Evolutionary conservation across 2,797 vertebrate genomes (phyloP).

Genomic region (Holocentrus rufus): DNA sequence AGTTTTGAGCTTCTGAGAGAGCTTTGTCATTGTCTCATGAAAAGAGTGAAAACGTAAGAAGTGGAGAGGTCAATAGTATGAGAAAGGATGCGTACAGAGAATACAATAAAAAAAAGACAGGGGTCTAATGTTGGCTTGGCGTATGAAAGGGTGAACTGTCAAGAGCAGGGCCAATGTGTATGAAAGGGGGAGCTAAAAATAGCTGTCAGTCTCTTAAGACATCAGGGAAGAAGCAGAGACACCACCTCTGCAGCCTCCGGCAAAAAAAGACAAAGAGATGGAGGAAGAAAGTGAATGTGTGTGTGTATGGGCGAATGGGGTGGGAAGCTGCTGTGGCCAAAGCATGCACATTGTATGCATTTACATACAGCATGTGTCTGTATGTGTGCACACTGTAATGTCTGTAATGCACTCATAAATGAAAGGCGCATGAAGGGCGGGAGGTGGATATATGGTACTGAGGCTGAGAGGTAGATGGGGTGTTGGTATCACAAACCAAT

Average conservation of each 20-base stretch:
- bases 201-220: constrained; percentile 61
- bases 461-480: not conserved
- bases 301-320: constrained; percentile 8
- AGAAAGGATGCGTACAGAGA: not conserved
- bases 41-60: constrained; percentile 17
- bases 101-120: not conserved
- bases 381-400: not conserved
- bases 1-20: too few species aligned
- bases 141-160: constrained; percentile 47
- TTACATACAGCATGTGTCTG: constrained; percentile 15
- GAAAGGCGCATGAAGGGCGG: not conserved
- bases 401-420: constrained; percentile 22
- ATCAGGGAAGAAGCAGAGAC: constrained; percentile 55
- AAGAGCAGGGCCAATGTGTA: constrained; percentile 23
- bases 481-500: too few species aligned
- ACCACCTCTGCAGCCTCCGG: constrained; percentile 67
- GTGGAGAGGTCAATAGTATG: not conserved
- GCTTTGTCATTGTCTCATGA: not conserved
- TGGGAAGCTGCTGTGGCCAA: not conserved
- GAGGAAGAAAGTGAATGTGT: constrained; percentile 17
- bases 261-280: constrained; percentile 10
- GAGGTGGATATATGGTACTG: too few species aligned
- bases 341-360: constrained; percentile 12
- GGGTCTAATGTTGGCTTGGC: not conserved
- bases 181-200: constrained; percentile 68